Percentiles rank a stretch among this genome's conserved stretches.
These are phyloP conservation scores for Tetraneura akinire DNA, from an alignment of 1,140 invertebrate genomes.

Conservation along the genomic window DNA sequence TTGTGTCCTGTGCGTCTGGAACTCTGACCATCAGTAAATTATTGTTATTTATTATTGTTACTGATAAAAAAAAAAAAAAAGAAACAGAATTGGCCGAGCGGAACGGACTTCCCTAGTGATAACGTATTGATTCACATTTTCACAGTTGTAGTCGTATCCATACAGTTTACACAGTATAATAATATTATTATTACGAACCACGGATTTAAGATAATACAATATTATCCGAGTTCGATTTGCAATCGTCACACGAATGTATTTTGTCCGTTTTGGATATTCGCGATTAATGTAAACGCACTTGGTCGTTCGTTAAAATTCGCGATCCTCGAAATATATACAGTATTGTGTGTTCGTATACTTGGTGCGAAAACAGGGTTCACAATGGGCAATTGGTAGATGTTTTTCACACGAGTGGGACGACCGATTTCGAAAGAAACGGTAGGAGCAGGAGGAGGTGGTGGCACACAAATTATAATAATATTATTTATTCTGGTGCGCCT, in stretches of 20 bases:
- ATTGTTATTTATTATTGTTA: too few relatives aligned
- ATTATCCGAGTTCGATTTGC: too few relatives aligned
- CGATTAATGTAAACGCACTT: too few relatives aligned
- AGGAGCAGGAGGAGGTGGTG: not conserved
- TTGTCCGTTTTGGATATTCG: not conserved
- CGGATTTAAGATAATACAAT: too few relatives aligned
- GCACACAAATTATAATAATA: constrained; percentile 13
- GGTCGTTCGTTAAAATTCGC: not conserved
- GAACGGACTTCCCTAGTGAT: constrained; percentile 19
- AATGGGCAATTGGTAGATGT: not conserved
- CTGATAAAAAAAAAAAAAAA: too few relatives aligned
- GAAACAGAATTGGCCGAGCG: too few relatives aligned
- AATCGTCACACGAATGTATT: not conserved
- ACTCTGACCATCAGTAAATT: too few relatives aligned
- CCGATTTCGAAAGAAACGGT: not conserved
- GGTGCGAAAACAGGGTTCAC: not conserved
- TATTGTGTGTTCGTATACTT: not conserved
- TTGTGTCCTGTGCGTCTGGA: too few relatives aligned
- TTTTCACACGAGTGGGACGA: constrained; percentile 1
- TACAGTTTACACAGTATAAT: not conserved
- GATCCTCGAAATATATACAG: not conserved
- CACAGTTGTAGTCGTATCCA: too few relatives aligned
- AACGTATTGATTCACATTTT: constrained; percentile 3
- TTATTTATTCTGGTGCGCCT: constrained; percentile 23
- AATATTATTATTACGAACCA: not conserved